Evolutionary conservation across 2,113 vertebrate genomes (phyloP), one percentile per base, ranked within the genome.

Genomic region (Lamprologus callipterus): DNA sequence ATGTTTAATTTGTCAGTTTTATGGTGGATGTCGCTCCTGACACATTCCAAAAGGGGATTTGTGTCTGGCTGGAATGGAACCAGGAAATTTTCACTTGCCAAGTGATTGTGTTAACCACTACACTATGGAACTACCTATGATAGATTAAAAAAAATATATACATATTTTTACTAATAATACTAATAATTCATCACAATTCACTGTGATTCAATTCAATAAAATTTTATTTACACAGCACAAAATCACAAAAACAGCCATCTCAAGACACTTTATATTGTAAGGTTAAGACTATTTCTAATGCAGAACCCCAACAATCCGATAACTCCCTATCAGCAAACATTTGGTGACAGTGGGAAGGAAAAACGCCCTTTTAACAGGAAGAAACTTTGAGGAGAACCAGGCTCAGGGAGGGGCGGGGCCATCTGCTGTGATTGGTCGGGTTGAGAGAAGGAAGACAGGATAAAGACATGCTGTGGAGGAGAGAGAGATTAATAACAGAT

Each of bases 371-470:
- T 65, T 37, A 65, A 65, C 60, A 65, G 53, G 53, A 55, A 55
- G 21, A 55, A 1, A 0, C 53, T 0, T 54, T 6, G 6, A 3
- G n/a, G 3, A 23, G 53, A 54, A 23, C n/a, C 21, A 23, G 53
- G 3, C 53, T 13, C 21, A 55, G 21, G 4, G 51, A 23, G n/a
- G n/a, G 53, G 10, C 10, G 3, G 5, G 10, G n/a, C 53, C 53
- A 54, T 54, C 10, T 23, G n/a, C 3, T 23, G 53, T 0, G 53
- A 23, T 1, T 1, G 6, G n/a, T 7, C 4, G 2, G n/a, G 1
- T 10, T 12, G 53, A 54, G 10, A 23, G 10, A 54, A 23, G 11
- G 11, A 23, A 55, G 9, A 53, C 19, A 2, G 53, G 53, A 55
- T 55, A 23, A 55, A 55, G 53, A 23, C 21, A 55, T 55, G 53